phyloP scores from a whole-genome alignment of 2,888 invertebrate species.

The Marasmarcha lunaedactyla region DNA sequence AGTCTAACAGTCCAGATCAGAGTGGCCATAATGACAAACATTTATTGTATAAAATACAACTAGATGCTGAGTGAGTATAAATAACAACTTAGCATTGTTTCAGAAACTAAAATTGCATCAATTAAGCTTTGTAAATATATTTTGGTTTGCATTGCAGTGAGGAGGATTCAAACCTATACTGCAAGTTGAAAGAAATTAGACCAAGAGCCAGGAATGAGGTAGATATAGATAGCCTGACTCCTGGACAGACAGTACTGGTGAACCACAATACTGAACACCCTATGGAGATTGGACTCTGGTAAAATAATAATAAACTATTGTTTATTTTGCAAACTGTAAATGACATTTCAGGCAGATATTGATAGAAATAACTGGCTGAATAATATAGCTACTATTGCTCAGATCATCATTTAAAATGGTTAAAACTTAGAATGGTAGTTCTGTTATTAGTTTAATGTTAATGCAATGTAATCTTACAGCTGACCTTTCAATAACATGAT shows the following conservation, averaged over 20 bases:
- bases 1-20: no score
- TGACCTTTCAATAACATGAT: no score
- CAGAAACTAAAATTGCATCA: no score
- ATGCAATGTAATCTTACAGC: no score
- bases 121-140: no score
- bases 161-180: slow-evolving; percentile 39
- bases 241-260: slow-evolving; percentile 75
- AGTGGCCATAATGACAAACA: slow-evolving; percentile 27
- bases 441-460: no score
- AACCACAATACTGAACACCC: slow-evolving; percentile 82
- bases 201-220: slow-evolving; percentile 74
- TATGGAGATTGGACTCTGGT: slow-evolving; percentile 78
- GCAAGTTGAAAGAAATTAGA: slow-evolving; percentile 69
- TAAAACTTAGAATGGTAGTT: no score
- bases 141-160: slow-evolving; percentile 35
- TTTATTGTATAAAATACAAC: slow-evolving; percentile 52
- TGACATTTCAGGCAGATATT: background rate
- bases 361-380: no score
- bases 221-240: slow-evolving; percentile 60
- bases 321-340: background rate
- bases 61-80: slow-evolving; percentile 41
- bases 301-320: slow-evolving; percentile 13
- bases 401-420: no score
- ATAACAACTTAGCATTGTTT: no score
- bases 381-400: no score